Conservation (phyloP, 2,888 invertebrate species). For the Plebejus argus region DNA sequence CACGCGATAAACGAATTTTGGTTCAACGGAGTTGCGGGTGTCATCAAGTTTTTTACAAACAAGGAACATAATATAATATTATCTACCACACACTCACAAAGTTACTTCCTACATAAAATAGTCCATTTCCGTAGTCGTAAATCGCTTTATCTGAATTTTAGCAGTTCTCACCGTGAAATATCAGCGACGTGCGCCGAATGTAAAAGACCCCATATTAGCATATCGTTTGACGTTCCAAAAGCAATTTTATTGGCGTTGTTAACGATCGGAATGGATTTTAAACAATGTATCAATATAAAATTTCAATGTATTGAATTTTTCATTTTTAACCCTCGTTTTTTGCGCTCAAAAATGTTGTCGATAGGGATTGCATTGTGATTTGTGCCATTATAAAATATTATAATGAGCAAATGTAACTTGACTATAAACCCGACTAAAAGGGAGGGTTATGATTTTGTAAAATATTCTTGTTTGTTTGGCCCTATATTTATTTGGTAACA, state of each 20-base stretch:
- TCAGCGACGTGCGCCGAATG: conserved; percentile 67
- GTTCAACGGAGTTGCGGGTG: too few species aligned
- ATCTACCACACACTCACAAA: background rate
- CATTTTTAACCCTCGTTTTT: conserved; percentile 42
- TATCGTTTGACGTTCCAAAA: conserved; percentile 73
- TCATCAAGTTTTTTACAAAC: background rate
- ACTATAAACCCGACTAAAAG: too few species aligned
- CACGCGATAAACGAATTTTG: too few species aligned
- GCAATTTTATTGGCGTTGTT: conserved; percentile 74
- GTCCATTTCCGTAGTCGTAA: conserved; percentile 49
- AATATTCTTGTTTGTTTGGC: too few species aligned
- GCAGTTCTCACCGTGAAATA: conserved; percentile 74
- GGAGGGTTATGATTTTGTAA: too few species aligned
- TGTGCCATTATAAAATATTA: too few species aligned
- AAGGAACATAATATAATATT: background rate
- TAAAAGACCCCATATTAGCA: conserved; percentile 73
- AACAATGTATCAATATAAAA: conserved; percentile 60
- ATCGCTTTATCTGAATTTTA: conserved; percentile 67
- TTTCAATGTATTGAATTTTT: conserved; percentile 33
- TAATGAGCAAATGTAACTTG: background rate
- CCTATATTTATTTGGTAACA: too few species aligned
- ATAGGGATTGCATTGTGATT: background rate
- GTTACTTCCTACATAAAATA: background rate
- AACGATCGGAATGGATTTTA: conserved; percentile 68
- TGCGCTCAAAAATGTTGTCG: background rate